Evolutionary conservation across 2,113 vertebrate species (phyloP).

Genomic region (Dipodomys merriami): DNA sequence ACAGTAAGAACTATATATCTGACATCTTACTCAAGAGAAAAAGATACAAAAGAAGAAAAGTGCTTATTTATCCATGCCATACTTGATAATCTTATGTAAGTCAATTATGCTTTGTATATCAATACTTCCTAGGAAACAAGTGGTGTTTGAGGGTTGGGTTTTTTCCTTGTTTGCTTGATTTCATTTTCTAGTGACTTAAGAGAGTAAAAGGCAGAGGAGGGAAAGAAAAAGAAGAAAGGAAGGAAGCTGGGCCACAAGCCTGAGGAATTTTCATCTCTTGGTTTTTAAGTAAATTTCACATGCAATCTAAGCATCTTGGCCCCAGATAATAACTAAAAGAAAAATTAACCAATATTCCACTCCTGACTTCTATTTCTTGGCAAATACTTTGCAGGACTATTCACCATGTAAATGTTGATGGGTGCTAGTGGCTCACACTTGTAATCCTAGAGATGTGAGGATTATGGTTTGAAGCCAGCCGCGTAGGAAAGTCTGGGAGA

Average conservation of each 20-base stretch:
- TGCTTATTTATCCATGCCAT: neutral
- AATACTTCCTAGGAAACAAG: neutral
- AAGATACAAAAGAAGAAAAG: neutral
- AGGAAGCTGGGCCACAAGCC: neutral
- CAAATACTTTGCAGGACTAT: neutral
- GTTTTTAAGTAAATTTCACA: neutral
- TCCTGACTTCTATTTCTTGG: neutral
- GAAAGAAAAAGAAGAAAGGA: neutral
- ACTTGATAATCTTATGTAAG: neutral
- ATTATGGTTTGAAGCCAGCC: too few species aligned
- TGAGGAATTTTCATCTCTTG: neutral
- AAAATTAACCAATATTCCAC: neutral
- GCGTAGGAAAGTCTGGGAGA: too few species aligned
- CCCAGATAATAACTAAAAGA: neutral
- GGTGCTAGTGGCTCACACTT: too few species aligned
- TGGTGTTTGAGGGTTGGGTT: neutral
- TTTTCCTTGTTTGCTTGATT: neutral
- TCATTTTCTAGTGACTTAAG: neutral
- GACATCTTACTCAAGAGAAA: constrained; percentile 5
- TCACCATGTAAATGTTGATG: neutral
- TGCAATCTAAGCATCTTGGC: neutral
- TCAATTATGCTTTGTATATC: neutral
- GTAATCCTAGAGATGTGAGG: too few species aligned
- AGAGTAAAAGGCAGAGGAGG: neutral
- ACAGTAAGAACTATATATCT: neutral